These are phyloP conservation scores for Palythoa grandis DNA, from an alignment of 92 coral and sea anemone genomes.

Conservation along the genomic window DNA sequence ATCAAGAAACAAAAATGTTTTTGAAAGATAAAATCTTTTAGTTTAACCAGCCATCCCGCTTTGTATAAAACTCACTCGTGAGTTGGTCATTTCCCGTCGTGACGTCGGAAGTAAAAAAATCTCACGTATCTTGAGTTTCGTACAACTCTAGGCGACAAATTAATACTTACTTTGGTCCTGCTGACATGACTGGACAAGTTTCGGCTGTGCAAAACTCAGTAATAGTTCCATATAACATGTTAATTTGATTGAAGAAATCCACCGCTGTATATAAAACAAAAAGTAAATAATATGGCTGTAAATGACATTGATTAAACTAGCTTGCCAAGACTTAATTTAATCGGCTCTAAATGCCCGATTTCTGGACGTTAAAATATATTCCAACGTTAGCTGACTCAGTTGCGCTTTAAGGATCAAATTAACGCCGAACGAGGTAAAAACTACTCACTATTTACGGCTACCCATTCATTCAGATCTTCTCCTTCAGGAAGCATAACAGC, in stretches of 20 bases:
- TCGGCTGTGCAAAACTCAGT: conserved; percentile 95
- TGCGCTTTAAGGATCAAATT: not conserved
- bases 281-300: conserved; percentile 20
- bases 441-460: conserved; percentile 94
- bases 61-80: not conserved
- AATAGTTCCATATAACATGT: conserved; percentile 98
- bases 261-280: conserved; percentile 75
- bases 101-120: not conserved
- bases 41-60: no score
- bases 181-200: conserved; percentile 97
- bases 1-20: not conserved
- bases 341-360: not conserved
- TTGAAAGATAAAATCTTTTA: no score
- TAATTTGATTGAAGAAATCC: conserved; percentile 98
- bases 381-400: not conserved
- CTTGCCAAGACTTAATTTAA: not conserved
- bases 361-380: not conserved
- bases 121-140: not conserved
- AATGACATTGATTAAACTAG: not conserved
- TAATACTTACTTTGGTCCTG: conserved; percentile 96
- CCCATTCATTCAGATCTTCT: conserved; percentile 99
- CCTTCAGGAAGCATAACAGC: conserved; percentile 99
- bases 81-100: conserved; percentile 23
- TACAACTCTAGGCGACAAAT: not conserved
- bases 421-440: not conserved